These are phyloP conservation scores for Apis laboriosa DNA, from an alignment of 1,140 invertebrate species.

Conservation along the genomic window DNA sequence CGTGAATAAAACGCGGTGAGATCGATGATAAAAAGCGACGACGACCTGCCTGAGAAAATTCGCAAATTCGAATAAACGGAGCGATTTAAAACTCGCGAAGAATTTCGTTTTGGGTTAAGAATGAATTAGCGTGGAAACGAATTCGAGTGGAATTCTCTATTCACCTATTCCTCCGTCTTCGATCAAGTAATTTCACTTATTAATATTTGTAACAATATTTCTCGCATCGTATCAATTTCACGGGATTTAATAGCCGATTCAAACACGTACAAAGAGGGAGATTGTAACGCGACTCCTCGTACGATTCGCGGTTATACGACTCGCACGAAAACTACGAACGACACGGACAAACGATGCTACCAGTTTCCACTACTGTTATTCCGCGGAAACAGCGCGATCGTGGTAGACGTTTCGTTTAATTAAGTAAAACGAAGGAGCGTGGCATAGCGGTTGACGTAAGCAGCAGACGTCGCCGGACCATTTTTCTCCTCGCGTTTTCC, in stretches of 20 bases:
- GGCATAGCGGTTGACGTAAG: not conserved
- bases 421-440: conserved; percentile 23
- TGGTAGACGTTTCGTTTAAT: conserved; percentile 29
- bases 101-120: too few species aligned
- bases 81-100: too few species aligned
- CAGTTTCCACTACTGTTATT: not conserved
- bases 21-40: conserved; percentile 27
- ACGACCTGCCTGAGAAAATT: too few species aligned
- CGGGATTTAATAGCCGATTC: not conserved
- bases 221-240: too few species aligned
- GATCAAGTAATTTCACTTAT: too few species aligned
- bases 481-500: conserved; percentile 15
- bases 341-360: conserved; percentile 14
- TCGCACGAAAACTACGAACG: not conserved
- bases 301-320: not conserved
- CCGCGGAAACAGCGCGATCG: conserved; percentile 12
- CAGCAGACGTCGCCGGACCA: not conserved
- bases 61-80: too few species aligned
- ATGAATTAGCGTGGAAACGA: too few species aligned
- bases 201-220: too few species aligned
- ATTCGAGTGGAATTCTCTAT: too few species aligned
- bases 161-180: too few species aligned
- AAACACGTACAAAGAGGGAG: not conserved
- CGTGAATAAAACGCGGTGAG: conserved; percentile 42
- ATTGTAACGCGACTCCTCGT: conserved; percentile 1